A percentile compares a stretch with the other conserved stretches of the same genome.
phyloP scores from a whole-genome alignment of 2,797 vertebrate species.

The Anableps anableps region DNA sequence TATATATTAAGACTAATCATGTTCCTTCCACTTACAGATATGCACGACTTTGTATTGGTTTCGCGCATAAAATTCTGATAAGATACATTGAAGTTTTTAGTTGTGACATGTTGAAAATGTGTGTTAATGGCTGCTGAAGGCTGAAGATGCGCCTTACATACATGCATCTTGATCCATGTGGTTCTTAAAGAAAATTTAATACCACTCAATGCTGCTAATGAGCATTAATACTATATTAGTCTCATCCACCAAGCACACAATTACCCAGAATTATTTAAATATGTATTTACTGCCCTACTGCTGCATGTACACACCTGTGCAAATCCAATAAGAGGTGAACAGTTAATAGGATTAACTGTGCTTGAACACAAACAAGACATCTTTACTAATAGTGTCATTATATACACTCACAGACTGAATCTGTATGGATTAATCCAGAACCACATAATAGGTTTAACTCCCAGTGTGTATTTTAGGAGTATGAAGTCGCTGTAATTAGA shows the following conservation, averaged over 20 bases:
- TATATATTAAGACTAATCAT: not conserved
- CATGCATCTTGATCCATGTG: slow-evolving; percentile 30
- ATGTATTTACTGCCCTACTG: slow-evolving; percentile 41
- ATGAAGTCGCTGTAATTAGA: slow-evolving; percentile 14
- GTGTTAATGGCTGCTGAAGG: slow-evolving; percentile 45
- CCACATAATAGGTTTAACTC: slow-evolving; percentile 41
- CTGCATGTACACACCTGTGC: slow-evolving; percentile 46
- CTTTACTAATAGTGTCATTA: slow-evolving; percentile 33
- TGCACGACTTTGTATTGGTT: not conserved
- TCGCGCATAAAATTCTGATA: not conserved
- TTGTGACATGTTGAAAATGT: not conserved
- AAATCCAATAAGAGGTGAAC: slow-evolving; percentile 62
- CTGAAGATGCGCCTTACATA: slow-evolving; percentile 34
- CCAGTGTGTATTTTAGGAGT: slow-evolving; percentile 29
- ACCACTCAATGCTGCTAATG: slow-evolving; percentile 78
- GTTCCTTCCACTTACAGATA: not conserved
- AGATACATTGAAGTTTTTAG: not conserved
- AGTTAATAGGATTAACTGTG: slow-evolving; percentile 59
- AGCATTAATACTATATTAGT: slow-evolving; percentile 81
- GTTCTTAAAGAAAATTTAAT: slow-evolving; percentile 75
- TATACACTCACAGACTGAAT: slow-evolving; percentile 33
- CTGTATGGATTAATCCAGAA: slow-evolving; percentile 45
- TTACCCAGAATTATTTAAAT: slow-evolving; percentile 7
- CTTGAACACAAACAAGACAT: slow-evolving; percentile 29
- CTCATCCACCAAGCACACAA: slow-evolving; percentile 42